Base-by-base conservation (phyloP, 2,888 invertebrate species). In the Caenorhabditis zanzibari region DNA sequence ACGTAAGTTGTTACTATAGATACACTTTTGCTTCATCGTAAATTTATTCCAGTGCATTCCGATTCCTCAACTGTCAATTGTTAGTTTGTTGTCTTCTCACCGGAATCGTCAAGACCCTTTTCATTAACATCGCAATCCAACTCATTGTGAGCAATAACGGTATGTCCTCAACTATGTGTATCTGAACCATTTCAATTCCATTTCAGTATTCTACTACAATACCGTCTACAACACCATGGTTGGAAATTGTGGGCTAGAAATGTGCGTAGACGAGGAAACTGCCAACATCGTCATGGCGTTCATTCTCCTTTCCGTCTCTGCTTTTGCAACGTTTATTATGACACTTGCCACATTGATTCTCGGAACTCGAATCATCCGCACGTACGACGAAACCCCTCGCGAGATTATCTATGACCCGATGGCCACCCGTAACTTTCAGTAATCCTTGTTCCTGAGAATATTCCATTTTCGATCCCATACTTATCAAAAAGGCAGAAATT, bases 251-350 rank as follows among this genome's bases (percentile, higher is more conserved):
- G 56, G 54, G 9, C 32, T 59, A 5, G 22, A 71, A 3, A 9
- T 71, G 19, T 79, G 71, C 32, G 9, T 61, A 16, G 58, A 64
- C 16, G 71, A 71, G 0, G 56, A 71, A 2, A 47, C 52, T 35
- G 14, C 58, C 14, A 79, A 79, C n/a, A 64, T 79, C n/a, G 71
- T 58, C 9, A 63, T 56, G 14, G 41, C 79, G 0, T 79, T 71
- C n/a, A 7, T 64, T 16, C 38, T 79, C 3, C 79, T 79, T n/a
- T 6, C 32, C 2, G 32, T 19, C 1, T 71, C 79, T 16, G 71
- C 54, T 0, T 6, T 69, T 22, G 9, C 49, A 12, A 58, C 63
- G 0, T 41, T 47, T 26, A 9, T 52, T 26, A 79, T 71, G 61
- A 52, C 69, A 10, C n/a, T 71, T 44, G 35, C n/a, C 19, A 52